Evolutionary conservation across 2,888 invertebrate genomes (phyloP), one percentile per base, ranked within the genome.

Genomic region (Embidobia sp.): DNA sequence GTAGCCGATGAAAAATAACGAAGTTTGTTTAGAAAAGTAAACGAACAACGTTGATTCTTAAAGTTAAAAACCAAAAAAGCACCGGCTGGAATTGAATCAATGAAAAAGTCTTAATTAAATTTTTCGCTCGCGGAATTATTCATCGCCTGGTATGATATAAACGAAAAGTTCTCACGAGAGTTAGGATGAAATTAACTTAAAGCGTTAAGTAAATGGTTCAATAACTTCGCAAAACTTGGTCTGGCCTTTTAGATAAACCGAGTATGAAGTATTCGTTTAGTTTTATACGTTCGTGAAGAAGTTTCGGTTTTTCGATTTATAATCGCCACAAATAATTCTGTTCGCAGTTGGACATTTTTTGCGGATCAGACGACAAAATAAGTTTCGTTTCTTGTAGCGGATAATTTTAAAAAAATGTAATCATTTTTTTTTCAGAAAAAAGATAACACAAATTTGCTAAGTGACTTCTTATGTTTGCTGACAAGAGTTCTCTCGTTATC

Each of bases 201-300:
- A 67, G 67, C 63, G 75, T 61, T 67, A 59, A 74, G 74, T 61
- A 66, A 74, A 74, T 61, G 74, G 66, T 66, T 59, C 66, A 67
- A 74, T 74, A 74, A 74, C 66, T 74, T 74, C 51, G 29, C 42
- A 46, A 61, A 74, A 74, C 66, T 66, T 66, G 6, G 42, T 10
- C 55, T 27, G 51, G 66, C 49, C 51, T 42, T 66, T 51, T 35
- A 53, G 74, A 66, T 66, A 74, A 74, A 66, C 66, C 37, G 35
- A 19, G 49, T 51, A 63, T 63, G 53, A 74, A 74, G 66, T 66
- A 66, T 66, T 37, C 66, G 51, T 59, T 74, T 66, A 66, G 44
- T 74, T 66, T 66, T 37, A 44, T 46, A 27, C 53, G 63, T n/a
- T n/a, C n/a, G n/a, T n/a, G n/a, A n/a, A n/a, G n/a, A n/a, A 11